Base-by-base conservation (phyloP, 2,797 vertebrate genomes). In the Myoxocephalus aenaeus region DNA sequence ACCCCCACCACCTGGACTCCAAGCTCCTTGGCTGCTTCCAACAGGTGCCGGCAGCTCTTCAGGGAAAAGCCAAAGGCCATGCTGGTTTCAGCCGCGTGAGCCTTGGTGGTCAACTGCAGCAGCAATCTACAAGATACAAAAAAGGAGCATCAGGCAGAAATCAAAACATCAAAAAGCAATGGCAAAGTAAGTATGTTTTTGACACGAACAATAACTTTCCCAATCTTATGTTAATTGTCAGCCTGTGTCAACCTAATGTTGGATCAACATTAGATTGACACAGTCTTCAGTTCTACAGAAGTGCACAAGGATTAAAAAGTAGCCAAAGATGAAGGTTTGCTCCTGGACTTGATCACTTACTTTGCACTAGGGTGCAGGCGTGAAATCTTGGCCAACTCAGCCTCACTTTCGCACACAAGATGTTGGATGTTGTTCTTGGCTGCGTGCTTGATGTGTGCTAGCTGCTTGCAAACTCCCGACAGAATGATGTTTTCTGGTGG, bases 381-480 rank as follows among this genome's bases (percentile, higher is more conserved):
- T 87, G 97, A 95, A 79, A 99, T 98, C 94, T 99, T 99, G 91
- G 96, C 96, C 93, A 99, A 90, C 91, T 99, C 98, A 1, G 91
- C 92, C 85, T 98, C 97, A 74, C 86, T 99, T 90, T 99, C 98
- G 79, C 98, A 99, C 75, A 97, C 96, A 90, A 99, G 95, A 88
- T 97, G 91, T 86, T 96, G 96, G 84, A 99, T 91, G 89, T 97
- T 96, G 83, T 96, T 95, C 93, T 97, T 99, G 0, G 97, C 97
- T 65, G 98, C 98, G 34, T 97, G 94, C 91, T 98, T 99, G 86
- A 99, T 96, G 89, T 97, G 97, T 72, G 97, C 96, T 83, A 96
- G 95, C 93, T 99, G 98, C 93, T 99, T 99, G 93, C 97, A 99
- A 86, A 97, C 96, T 86, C 96, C 97, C 65, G 96, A 97, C 54